Evolutionary conservation across 2,797 vertebrate genomes (phyloP).

Genomic region (Carduelis carduelis): DNA sequence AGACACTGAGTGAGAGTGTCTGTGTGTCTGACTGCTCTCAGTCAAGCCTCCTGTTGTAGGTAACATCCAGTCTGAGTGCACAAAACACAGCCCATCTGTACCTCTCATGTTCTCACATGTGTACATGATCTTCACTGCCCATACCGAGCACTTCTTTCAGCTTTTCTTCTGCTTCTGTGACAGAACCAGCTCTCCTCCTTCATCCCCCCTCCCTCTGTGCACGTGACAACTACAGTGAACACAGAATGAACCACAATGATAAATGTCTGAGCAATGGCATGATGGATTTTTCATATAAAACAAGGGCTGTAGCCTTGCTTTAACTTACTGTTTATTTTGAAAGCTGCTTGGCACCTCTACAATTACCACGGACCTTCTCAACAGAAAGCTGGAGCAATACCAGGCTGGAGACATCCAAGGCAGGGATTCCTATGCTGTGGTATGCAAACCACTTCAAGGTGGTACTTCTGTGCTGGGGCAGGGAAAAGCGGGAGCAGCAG

Average conservation of each 20-base stretch:
- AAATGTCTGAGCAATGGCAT: background rate
- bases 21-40: background rate
- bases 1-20: background rate
- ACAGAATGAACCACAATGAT: background rate
- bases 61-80: background rate
- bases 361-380: background rate
- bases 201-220: accelerated
- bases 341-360: background rate
- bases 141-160: background rate
- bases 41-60: background rate
- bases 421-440: background rate
- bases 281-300: background rate
- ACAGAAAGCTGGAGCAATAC: background rate
- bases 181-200: background rate
- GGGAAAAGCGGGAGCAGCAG: background rate
- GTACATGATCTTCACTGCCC: background rate
- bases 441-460: constrained; percentile 26
- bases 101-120: background rate
- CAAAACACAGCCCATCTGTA: background rate
- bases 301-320: background rate
- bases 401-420: background rate
- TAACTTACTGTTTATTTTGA: background rate
- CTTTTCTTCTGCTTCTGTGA: background rate
- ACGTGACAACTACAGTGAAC: accelerated
- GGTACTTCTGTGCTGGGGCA: background rate